Evolutionary conservation across 2,113 vertebrate genomes (phyloP), one percentile per base, ranked within the genome.

Genomic region (Syngnathus typhle): DNA sequence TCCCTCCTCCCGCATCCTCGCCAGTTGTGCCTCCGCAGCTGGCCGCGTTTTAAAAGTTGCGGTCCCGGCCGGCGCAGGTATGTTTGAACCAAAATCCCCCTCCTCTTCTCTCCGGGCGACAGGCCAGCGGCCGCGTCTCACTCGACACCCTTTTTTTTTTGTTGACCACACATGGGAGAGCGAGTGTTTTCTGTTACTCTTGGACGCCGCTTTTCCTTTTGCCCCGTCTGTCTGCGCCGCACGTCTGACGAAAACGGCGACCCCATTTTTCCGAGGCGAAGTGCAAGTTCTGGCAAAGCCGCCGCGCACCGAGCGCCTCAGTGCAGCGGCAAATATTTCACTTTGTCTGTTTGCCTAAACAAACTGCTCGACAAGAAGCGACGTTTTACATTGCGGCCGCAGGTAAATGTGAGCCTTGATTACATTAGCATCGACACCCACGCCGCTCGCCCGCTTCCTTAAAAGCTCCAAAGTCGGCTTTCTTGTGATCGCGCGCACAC

Each of bases 341-440:
- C 13, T 46, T 5, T 13, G 5, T 72, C 23, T 78, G 77, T 83
- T 88, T 83, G 83, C 85, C 65, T 82, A 89, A 90, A 86, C 80
- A 86, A 87, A 87, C 86, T 37, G 69, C 67, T 75, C 82, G 72
- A 88, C 69, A 71, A 83, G 82, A 56, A 67, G 64, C 66, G 76
- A 3, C 27, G 27, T 32, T 78, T 82, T 72, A 75, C 77, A 85
- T 61, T 65, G 80, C 73, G 76, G 72, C 79, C 81, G 86, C 87
- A 89, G 85, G 88, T 90, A 80, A 90, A 87, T 82, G 84, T 75
- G 79, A 87, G 78, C 67, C 66, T 68, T 87, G 80, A 92, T 91
- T 70, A 68, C 78, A 89, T 92, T 91, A 91, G 74, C 85, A 89
- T 90, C 76, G 88, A 92, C 86, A 75, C 67, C 80, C 62, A 67